Evolutionary conservation across 35 echinoderm and acorn worm genomes (phyloP), one percentile per base, ranked within the genome.

Genomic region (Apostichopus japonicus): DNA sequence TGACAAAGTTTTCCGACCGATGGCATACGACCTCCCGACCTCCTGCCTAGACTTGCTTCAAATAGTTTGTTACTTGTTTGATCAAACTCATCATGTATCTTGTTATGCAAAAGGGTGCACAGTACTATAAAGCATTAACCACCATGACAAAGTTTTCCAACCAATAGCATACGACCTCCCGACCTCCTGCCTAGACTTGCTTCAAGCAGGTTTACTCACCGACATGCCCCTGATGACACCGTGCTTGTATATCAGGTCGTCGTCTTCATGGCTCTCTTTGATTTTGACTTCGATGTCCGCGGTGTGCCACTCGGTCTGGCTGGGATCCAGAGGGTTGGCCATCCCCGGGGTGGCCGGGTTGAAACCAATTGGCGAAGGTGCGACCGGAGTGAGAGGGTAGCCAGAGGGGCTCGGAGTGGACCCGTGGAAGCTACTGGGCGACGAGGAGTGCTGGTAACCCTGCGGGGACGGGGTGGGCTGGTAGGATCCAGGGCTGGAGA

Each of bases 291-390:
- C 92, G 65, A 96, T 99, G 27, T 96, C 95, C 0, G 80, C 80
- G 0, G 95, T 93, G 77, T 99, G 97, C 97, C 97, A 99, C 59
- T 99, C 97, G 8, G 71, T 15, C 58, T 92, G 88, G 15, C 55
- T 78, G 6, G 91, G 83, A 54, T 98, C 94, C 90, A 94, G 24
- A 24, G 90, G 79, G 23, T 75, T 71, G n/a, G 77, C 92, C 21
- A 93, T 92, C 72, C 97, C 95, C 6, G 95, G 97, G n/a, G 97
- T 99, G 72, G 94, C 86, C 1, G 97, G 97, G 77, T 96, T 98
- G 92, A 95, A 99, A 8, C 97, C 97, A 62, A 95, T 58, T 1
- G 97, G 95, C n/a, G 95, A 96, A 5, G 97, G 95, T 3, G 95
- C 97, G 17, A 92, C 92, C 23, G 97, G 97, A 0, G 95, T 96